Conservation (phyloP, 2,797 vertebrate genomes). For the Odontamblyopus rebecca region DNA sequence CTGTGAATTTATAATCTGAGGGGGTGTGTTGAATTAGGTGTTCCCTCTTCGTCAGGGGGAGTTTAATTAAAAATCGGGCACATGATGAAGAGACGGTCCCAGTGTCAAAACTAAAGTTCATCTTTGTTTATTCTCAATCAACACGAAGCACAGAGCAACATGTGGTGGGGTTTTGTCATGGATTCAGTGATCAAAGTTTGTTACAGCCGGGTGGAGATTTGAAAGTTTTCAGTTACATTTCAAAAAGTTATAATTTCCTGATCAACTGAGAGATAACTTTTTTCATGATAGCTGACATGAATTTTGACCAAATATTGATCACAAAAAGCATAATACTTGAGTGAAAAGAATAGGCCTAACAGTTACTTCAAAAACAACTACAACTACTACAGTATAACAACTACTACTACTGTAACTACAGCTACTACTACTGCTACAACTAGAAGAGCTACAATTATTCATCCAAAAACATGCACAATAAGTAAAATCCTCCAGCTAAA, state of each 20-base stretch:
- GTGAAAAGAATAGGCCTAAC: too few species aligned
- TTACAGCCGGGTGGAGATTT: neutral
- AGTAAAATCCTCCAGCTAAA: too few species aligned
- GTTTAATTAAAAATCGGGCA: slow-evolving; percentile 67
- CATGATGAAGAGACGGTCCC: slow-evolving; percentile 50
- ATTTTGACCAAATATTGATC: too few species aligned
- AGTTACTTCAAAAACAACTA: too few species aligned
- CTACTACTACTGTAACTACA: too few species aligned
- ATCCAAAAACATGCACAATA: too few species aligned
- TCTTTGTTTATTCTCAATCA: slow-evolving; percentile 16
- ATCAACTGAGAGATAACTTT: neutral
- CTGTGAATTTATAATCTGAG: slow-evolving; percentile 68
- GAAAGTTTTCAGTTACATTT: too few species aligned
- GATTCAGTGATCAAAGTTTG: neutral
- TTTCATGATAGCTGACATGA: too few species aligned
- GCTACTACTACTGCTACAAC: too few species aligned
- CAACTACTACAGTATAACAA: too few species aligned
- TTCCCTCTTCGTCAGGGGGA: slow-evolving; percentile 40
- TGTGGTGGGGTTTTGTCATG: neutral
- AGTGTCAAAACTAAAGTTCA: slow-evolving; percentile 22
- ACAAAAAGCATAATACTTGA: too few species aligned
- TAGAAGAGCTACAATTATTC: too few species aligned
- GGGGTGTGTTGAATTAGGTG: slow-evolving; percentile 60
- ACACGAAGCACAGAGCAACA: neutral
- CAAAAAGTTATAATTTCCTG: neutral